A percentile compares a stretch with the other conserved stretches of the same genome.
These are phyloP conservation scores for Trematomus loennbergii DNA, from an alignment of 2,113 vertebrate genomes.

Conservation along the genomic window DNA sequence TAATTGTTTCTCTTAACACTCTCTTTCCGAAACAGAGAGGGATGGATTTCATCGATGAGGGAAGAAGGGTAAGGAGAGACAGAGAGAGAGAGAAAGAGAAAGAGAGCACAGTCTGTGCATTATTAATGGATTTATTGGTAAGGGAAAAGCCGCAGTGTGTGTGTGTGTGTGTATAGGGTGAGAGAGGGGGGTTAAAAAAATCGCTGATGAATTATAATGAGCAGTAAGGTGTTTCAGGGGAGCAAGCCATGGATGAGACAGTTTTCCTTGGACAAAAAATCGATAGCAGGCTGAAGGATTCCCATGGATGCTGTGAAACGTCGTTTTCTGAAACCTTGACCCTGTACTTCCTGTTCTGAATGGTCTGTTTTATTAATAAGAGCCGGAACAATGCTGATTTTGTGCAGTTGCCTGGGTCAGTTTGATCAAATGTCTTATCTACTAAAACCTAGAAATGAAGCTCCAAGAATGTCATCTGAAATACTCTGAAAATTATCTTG, in stretches of 20 bases:
- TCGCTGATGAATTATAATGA: conserved; percentile 81
- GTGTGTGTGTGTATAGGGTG: conserved; percentile 28
- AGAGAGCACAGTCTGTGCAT: conserved; percentile 52
- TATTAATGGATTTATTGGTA: conserved; percentile 83
- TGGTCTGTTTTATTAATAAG: conserved; percentile 71
- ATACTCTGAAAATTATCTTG: background rate
- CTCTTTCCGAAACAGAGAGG: conserved; percentile 10
- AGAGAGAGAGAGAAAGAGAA: no score
- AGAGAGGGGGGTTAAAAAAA: conserved; percentile 55
- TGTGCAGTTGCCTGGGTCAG: conserved; percentile 21
- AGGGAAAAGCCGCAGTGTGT: conserved; percentile 57
- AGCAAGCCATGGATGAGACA: conserved; percentile 68
- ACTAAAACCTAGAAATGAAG: background rate
- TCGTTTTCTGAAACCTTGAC: conserved; percentile 70
- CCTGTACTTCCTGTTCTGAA: conserved; percentile 41
- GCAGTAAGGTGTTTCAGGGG: conserved; percentile 76
- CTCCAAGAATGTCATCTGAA: background rate
- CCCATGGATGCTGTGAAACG: conserved; percentile 71
- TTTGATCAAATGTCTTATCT: conserved; percentile 1
- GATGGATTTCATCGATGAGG: background rate
- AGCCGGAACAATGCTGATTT: conserved; percentile 47
- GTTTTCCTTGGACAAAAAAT: conserved; percentile 66
- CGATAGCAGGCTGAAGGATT: conserved; percentile 73
- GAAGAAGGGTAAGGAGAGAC: background rate
- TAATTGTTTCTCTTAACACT: background rate